Percentiles rank a stretch among this genome's conserved stretches.
Evolutionary conservation across 1,140 invertebrate genomes (phyloP).

Genomic region (Drosophila sturtevanti): DNA sequence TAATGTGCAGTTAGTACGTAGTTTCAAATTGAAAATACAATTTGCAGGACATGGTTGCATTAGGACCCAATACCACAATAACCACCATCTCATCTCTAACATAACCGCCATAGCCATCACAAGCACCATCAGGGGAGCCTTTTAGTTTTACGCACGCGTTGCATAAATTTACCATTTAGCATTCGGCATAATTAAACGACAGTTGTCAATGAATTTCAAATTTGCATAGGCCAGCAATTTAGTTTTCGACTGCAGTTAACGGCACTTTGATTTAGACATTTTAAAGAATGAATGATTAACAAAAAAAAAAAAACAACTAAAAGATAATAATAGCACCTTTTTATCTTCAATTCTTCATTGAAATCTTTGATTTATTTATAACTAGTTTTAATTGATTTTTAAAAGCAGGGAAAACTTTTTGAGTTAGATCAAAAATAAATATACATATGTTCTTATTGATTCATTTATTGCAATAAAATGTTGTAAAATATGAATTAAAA

Average conservation of each 20-base stretch:
- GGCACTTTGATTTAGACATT: neutral
- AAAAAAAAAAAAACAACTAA: too few relatives aligned
- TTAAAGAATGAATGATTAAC: too few relatives aligned
- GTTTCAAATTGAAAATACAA: slow-evolving; percentile 13
- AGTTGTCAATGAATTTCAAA: slow-evolving; percentile 69
- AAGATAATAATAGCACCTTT: too few relatives aligned
- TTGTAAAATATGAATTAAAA: too few relatives aligned
- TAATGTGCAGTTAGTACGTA: slow-evolving; percentile 14
- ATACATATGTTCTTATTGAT: too few relatives aligned
- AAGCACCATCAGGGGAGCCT: slow-evolving; percentile 33
- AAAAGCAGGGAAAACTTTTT: too few relatives aligned
- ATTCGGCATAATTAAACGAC: slow-evolving; percentile 66
- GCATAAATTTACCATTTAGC: slow-evolving; percentile 64
- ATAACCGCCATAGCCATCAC: neutral
- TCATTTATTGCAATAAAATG: too few relatives aligned
- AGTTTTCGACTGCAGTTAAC: slow-evolving; percentile 18
- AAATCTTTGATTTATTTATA: too few relatives aligned
- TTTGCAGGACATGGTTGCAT: neutral
- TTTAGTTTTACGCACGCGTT: slow-evolving; percentile 71
- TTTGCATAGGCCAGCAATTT: slow-evolving; percentile 28
- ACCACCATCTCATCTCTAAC: too few relatives aligned
- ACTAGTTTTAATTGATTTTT: too few relatives aligned
- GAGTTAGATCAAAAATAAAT: too few relatives aligned
- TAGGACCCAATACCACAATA: neutral
- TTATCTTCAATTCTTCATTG: too few relatives aligned